phyloP scores from a whole-genome alignment of 1,140 invertebrate genomes.

The Procambarus virginalis region DNA sequence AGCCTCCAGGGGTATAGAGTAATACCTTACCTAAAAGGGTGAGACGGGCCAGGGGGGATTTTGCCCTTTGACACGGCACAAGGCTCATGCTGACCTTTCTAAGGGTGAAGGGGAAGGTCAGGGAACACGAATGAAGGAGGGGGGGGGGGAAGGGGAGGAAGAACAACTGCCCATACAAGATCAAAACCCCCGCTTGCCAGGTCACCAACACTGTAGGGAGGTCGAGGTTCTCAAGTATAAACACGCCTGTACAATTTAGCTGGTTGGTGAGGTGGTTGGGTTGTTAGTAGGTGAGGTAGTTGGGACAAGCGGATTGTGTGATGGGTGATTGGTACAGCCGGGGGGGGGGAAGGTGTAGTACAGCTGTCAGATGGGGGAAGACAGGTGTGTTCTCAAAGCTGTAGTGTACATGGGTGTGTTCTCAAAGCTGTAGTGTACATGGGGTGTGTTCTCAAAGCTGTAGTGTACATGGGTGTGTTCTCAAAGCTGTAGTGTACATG shows the following conservation, averaged over 20 bases:
- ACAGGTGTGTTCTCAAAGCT: too few species aligned
- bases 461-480: too few species aligned
- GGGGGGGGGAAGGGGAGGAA: not conserved
- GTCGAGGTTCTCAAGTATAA: not conserved
- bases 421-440: too few species aligned
- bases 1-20: not conserved
- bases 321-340: too few species aligned
- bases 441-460: too few species aligned
- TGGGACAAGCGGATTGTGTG: too few species aligned
- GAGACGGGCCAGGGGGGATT: not conserved
- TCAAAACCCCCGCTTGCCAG: not conserved
- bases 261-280: not conserved
- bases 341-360: too few species aligned
- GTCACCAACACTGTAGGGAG: not conserved
- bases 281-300: too few species aligned
- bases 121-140: too few species aligned
- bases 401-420: too few species aligned
- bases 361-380: too few species aligned
- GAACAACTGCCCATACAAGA: not conserved
- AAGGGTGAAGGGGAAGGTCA: not conserved
- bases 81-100: not conserved
- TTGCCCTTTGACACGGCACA: not conserved
- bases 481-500: too few species aligned
- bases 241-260: not conserved
- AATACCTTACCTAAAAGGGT: not conserved